A percentile compares a stretch with the other conserved stretches of the same genome.
Conservation (phyloP, 2,797 vertebrate species). For the Thamnophis elegans region DNA sequence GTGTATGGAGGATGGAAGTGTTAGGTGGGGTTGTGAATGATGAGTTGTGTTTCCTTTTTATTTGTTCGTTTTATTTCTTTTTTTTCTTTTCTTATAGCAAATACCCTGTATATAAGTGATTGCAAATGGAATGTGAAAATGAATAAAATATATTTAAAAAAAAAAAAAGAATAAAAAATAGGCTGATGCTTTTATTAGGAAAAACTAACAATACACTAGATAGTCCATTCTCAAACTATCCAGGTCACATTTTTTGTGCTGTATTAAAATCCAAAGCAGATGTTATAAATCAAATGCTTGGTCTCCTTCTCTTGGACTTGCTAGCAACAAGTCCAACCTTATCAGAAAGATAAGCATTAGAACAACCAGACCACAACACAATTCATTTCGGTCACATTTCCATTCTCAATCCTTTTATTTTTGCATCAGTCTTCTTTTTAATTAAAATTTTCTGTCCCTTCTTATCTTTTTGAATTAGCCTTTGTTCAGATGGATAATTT, state of each 20-base stretch:
- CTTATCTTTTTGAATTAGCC: not conserved
- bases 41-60: too few species aligned
- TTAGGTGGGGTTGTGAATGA: too few species aligned
- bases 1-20: too few species aligned
- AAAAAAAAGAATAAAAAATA: not conserved
- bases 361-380: not conserved
- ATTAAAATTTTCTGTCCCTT: not conserved
- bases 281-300: not conserved
- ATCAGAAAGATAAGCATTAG: not conserved
- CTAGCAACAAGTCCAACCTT: not conserved
- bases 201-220: not conserved
- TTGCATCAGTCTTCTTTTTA: not conserved
- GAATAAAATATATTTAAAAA: too few species aligned
- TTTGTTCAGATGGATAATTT: not conserved
- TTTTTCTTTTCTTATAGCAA: too few species aligned
- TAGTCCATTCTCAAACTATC: not conserved
- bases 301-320: not conserved
- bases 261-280: not conserved
- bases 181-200: not conserved
- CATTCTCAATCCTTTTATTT: not conserved
- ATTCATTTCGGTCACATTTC: not conserved
- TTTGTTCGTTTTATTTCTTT: too few species aligned
- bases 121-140: too few species aligned
- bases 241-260: not conserved
- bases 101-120: too few species aligned